Base-by-base conservation (phyloP, 2,888 invertebrate genomes). In the Drosophila sordidapex region DNA sequence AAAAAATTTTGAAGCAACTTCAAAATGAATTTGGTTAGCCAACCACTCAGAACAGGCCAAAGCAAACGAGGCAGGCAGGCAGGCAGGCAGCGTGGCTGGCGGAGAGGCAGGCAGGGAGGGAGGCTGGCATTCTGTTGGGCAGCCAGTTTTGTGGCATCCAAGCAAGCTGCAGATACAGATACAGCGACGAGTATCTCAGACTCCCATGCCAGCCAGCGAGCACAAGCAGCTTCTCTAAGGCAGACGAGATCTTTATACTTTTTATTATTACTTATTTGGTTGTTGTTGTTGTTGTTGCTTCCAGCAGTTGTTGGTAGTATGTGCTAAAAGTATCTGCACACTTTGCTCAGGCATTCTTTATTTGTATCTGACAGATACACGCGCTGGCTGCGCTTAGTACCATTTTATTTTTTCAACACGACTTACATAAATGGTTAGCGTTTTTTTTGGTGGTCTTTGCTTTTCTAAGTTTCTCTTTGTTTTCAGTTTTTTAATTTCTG, bases 11-110 rank as follows among this genome's bases (percentile, higher is more conserved):
- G 85, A 80, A 81, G 84, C 88, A 74, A 71, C 90, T 81, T 88
- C 83, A 75, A 81, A 87, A 87, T 83, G 86, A 82, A 80, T 88
- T 85, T 89, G 86, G 88, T 89, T 82, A 80, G 77, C 67, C 78
- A 62, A 77, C 46, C 68, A 59, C 63, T 60, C 63, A 48, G 72
- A 64, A 48, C 61, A 61, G 60, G 52, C 66, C 65, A 73, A 57
- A 54, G 43, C 60, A 43, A 67, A 63, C 46, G 46, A 25, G 46
- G 15, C 46, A 43, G 13, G 21, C 21, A 46, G 65, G 21, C 49
- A 11, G 52, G 18, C 57, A 49, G 59, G 29, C 66, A 66, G 74
- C 68, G 63, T 52, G 74, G 2, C 7, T 6, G 36, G 15, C 36
- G 15, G 7, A 15, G 15, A 15, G 64, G 38, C 46, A 18, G 56